Evolutionary conservation across 2,113 vertebrate species (phyloP), one percentile per base, ranked within the genome.

Genomic region (Plectropomus leopardus): DNA sequence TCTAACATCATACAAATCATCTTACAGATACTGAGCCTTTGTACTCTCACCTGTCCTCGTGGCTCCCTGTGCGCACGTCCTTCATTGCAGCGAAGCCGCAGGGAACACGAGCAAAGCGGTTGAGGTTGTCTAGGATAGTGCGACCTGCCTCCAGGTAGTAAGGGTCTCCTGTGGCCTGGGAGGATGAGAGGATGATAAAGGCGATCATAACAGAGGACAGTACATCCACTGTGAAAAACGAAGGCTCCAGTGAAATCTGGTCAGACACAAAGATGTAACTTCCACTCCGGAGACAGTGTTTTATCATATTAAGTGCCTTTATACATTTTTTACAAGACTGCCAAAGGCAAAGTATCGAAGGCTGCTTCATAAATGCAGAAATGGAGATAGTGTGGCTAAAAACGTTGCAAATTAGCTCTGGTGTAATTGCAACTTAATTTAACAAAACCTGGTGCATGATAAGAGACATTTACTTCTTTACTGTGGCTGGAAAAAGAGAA

Each of bases 81-180:
- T 99, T 99, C 97, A 99, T 98, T 28, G 98, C 98, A 80, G 98
- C 98, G 67, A 99, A 99, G 69, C 98, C 98, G 2, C 98, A 99
- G 51, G 98, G 98, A 54, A 99, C 98, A 28, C 98, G 95, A 26
- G 98, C 98, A 28, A 96, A 99, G 67, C 98, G 98, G 90, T 99
- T 99, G 89, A 99, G 95, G 94, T 99, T 99, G 83, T 99, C 98
- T 91, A 99, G 96, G 72, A 99, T 96, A 1, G 97, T 98, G 92
- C 97, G 98, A 47, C 98, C 98, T 79, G 96, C 98, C 94, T 99
- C 98, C 81, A 99, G 94, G 90, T 99, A 99, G 85, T 99, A 99
- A 54, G 98, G 96, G 91, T 99, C 98, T 55, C 96, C 96, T 57
- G 98, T 99, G 87, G 98, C 98, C 98, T 99, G 80, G 8, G 24